Evolutionary conservation across 2,113 vertebrate species (phyloP), one percentile per base, ranked within the genome.

Genomic region (Myocastor coypus): DNA sequence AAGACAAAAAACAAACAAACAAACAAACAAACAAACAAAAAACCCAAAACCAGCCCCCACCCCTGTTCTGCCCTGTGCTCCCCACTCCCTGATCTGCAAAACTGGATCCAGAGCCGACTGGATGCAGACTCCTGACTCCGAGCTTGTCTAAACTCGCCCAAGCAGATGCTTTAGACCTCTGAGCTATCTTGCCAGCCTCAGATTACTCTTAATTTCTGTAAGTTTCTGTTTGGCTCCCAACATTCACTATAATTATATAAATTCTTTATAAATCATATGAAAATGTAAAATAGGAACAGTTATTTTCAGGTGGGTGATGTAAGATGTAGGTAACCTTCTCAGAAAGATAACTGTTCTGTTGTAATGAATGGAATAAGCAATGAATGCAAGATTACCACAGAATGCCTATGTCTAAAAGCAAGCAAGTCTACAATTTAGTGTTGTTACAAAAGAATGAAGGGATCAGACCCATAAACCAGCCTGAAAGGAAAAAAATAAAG

Each of bases 321-420:
- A 66, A 50, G 46, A 81, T 9, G 3, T 55, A 28, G 24, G 10
- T 46, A 63, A 10, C 59, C 57, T 91, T 89, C 78, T 95, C 78
- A 88, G 78, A 91, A 95, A 93, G 83, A n/a, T 20, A 93, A 84
- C 71, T 73, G 69, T 83, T 64, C 63, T 64, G 50, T 7, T 55
- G 28, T 3, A 73, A 64, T 22, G 34, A 80, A 88, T 11, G 14
- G 78, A 40, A 85, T 3, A 71, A 78, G n/a, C 6, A n/a, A 71
- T 7, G 0, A 22, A 88, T 5, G 46, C 10, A 80, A 80, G 94
- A 40, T 32, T 84, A 26, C 59, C 3, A 2, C 4, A 5, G 78
- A 81, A 80, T 32, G 11, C 26, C 16, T 63, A 64, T n/a, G 14
- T 64, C 52, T 42, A 30, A 50, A 93, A 90, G 81, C 73, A 22